phyloP scores from a whole-genome alignment of 92 coral and sea anemone species.

The Scolanthus callimorphus region DNA sequence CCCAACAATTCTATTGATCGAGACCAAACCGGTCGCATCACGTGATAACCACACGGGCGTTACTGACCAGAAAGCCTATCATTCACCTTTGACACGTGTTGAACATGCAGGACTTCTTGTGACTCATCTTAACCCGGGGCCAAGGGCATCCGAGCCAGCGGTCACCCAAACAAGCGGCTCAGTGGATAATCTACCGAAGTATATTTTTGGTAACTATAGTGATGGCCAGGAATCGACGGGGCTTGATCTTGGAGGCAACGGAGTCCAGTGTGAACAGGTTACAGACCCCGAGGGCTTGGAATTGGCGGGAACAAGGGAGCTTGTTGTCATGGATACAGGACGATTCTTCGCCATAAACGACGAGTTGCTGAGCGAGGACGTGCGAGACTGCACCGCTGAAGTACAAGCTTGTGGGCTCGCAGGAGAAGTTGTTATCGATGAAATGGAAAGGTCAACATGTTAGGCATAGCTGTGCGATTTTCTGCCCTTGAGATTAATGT shows the following conservation, averaged over 20 bases:
- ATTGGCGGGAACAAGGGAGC: slow-evolving; percentile 13
- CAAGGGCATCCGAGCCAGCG: no score
- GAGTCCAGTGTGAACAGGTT: slow-evolving; percentile 14
- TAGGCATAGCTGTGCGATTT: background rate
- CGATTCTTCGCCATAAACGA: slow-evolving; percentile 7
- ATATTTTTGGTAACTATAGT: slow-evolving; percentile 5
- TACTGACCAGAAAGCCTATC: no score
- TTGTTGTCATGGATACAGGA: slow-evolving; percentile 34
- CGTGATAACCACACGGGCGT: no score
- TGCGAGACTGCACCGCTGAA: background rate
- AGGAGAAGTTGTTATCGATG: slow-evolving; percentile 13
- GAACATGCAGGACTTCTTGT: no score
- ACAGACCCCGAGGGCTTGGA: slow-evolving; percentile 10
- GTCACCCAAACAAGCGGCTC: no score
- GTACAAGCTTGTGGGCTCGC: no score
- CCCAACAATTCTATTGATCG: no score
- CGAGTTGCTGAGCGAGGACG: background rate
- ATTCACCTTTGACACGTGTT: no score
- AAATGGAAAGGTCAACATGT: background rate
- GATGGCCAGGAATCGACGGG: background rate
- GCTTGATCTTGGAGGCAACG: background rate
- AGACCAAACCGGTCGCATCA: no score
- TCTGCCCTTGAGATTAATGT: no score
- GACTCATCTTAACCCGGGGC: no score
- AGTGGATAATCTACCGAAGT: slow-evolving; percentile 27